phyloP scores from a whole-genome alignment of 2,113 vertebrate species.

The Carassius gibelio region DNA sequence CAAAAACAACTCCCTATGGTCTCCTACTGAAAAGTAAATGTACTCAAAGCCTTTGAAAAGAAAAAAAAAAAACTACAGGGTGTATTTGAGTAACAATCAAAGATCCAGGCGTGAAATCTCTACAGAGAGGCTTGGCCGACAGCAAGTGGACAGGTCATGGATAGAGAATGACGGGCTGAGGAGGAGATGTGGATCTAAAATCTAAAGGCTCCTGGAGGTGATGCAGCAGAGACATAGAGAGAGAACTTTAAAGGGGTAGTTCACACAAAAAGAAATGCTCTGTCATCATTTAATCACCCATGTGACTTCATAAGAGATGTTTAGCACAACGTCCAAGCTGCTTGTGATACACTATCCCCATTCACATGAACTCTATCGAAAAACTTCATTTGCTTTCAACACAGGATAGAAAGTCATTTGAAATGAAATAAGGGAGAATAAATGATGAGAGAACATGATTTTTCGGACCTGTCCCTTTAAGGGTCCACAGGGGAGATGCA shows the following conservation, averaged over 20 bases:
- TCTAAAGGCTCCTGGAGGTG: background rate
- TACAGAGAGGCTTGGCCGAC: background rate
- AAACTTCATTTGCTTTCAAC: background rate
- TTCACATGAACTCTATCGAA: background rate
- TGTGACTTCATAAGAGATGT: too few species aligned
- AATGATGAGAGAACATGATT: background rate
- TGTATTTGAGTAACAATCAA: slow-evolving; percentile 12
- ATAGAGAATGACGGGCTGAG: slow-evolving; percentile 1
- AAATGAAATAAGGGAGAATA: background rate
- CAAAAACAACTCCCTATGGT: background rate
- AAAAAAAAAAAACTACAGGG: background rate
- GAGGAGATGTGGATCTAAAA: slow-evolving; percentile 1
- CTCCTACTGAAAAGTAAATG: slow-evolving; percentile 11
- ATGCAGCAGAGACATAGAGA: background rate
- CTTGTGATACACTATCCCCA: background rate
- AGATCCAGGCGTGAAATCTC: slow-evolving; percentile 1
- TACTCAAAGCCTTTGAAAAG: background rate
- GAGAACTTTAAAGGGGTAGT: background rate
- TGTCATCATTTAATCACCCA: background rate
- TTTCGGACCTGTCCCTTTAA: background rate
- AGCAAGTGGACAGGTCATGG: background rate
- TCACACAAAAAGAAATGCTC: background rate
- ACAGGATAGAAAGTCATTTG: background rate
- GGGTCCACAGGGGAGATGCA: background rate
- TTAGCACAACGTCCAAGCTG: background rate